phyloP scores from a whole-genome alignment of 2,113 vertebrate species.

The Albula glossodonta region DNA sequence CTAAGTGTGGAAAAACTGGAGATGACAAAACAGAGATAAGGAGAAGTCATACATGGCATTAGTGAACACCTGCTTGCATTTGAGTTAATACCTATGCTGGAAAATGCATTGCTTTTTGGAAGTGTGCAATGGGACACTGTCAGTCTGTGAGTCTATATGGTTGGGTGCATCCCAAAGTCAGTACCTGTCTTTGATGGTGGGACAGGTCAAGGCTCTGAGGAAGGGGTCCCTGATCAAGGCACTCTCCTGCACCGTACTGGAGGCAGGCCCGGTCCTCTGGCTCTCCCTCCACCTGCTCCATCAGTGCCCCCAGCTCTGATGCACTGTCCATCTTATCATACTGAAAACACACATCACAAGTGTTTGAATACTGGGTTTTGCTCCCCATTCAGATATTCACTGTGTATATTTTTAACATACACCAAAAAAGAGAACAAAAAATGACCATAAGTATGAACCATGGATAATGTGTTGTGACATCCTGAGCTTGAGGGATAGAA shows the following conservation, averaged over 20 bases:
- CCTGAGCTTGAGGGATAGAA: neutral
- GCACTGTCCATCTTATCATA: conserved; percentile 76
- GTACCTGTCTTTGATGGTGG: conserved; percentile 87
- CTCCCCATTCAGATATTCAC: neutral
- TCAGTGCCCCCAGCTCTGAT: conserved; percentile 69
- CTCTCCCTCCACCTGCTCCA: conserved; percentile 64
- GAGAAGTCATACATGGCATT: neutral
- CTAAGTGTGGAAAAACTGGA: neutral
- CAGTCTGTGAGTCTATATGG: neutral
- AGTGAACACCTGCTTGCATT: neutral
- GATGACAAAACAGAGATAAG: neutral
- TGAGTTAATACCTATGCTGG: neutral
- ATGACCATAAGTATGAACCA: neutral
- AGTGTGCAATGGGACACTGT: neutral
- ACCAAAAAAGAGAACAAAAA: neutral
- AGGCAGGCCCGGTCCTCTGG: conserved; percentile 66
- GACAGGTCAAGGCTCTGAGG: conserved; percentile 74
- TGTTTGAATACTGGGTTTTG: neutral
- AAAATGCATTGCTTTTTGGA: neutral
- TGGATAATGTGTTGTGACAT: neutral
- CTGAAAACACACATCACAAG: conserved; percentile 58
- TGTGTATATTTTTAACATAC: neutral
- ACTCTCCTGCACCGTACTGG: conserved; percentile 56
- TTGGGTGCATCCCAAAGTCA: neutral
- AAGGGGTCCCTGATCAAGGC: conserved; percentile 57